Evolutionary conservation across 1,140 invertebrate genomes (phyloP).

Genomic region (Leptinotarsa undecemlineata): DNA sequence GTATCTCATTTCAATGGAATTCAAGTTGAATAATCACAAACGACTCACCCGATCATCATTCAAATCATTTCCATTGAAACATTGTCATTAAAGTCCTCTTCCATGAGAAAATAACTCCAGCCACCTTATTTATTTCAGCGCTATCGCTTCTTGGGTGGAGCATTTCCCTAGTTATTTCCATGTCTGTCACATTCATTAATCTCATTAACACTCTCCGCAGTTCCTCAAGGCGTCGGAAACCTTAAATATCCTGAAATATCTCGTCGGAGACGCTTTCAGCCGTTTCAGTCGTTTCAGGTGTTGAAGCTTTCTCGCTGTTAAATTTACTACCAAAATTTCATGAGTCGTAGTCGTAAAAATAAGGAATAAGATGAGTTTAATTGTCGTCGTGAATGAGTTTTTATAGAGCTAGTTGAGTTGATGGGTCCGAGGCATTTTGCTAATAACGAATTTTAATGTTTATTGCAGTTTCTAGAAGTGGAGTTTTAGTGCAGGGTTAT

Average conservation of each 20-base stretch:
- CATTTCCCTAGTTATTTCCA: constrained; percentile 9
- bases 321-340: constrained; percentile 10
- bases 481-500: no score
- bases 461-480: no score
- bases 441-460: no score
- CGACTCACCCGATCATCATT: no score
- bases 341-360: constrained; percentile 4
- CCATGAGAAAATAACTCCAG: neutral
- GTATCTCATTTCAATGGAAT: no score
- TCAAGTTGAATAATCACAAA: no score
- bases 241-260: constrained; percentile 5
- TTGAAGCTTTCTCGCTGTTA: constrained; percentile 7
- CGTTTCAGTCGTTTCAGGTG: neutral
- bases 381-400: neutral
- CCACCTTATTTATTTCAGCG: neutral
- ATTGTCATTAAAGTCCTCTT: no score
- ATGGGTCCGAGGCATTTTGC: no score
- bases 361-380: neutral
- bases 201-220: constrained; percentile 3
- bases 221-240: neutral
- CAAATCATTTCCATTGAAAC: no score
- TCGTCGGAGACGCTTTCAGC: constrained; percentile 9
- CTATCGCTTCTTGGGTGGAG: neutral
- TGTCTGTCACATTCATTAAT: constrained; percentile 17
- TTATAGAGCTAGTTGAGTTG: no score